Evolutionary conservation across 2,888 invertebrate species (phyloP).

Genomic region (Caenorhabditis sp.): DNA sequence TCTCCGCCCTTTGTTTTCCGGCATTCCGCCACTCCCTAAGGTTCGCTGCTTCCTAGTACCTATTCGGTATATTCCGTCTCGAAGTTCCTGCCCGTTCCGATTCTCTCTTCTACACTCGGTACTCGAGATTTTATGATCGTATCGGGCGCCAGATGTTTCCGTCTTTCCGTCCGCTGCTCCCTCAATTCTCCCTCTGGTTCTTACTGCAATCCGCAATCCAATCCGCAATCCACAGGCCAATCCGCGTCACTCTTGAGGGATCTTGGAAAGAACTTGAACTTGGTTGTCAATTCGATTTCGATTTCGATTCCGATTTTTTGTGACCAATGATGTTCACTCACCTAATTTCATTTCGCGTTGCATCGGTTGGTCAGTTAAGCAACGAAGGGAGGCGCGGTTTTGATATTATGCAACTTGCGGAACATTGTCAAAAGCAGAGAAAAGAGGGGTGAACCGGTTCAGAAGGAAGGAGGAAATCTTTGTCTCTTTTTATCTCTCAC

Average conservation of each 20-base stretch:
- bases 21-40: constrained; percentile 16
- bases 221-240: too few relatives aligned
- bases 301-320: constrained; percentile 17
- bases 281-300: too few relatives aligned
- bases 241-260: too few relatives aligned
- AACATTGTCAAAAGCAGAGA: constrained; percentile 53
- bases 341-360: too few relatives aligned
- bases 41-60: not conserved
- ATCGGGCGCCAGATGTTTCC: constrained; percentile 45
- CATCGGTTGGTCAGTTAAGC: constrained; percentile 43
- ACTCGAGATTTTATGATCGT: constrained; percentile 50
- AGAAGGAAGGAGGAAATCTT: constrained; percentile 14
- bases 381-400: constrained; percentile 21
- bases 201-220: too few relatives aligned
- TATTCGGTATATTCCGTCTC: not conserved
- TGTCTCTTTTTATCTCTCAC: constrained; percentile 32
- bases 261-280: too few relatives aligned
- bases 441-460: not conserved
- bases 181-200: too few relatives aligned
- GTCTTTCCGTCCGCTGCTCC: constrained; percentile 24
- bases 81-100: not conserved
- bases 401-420: constrained; percentile 62
- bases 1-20: constrained; percentile 30
- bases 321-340: constrained; percentile 55
- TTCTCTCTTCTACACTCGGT: constrained; percentile 2